phyloP scores from a whole-genome alignment of 2,797 vertebrate genomes.

The Apogon hyalosoma region DNA sequence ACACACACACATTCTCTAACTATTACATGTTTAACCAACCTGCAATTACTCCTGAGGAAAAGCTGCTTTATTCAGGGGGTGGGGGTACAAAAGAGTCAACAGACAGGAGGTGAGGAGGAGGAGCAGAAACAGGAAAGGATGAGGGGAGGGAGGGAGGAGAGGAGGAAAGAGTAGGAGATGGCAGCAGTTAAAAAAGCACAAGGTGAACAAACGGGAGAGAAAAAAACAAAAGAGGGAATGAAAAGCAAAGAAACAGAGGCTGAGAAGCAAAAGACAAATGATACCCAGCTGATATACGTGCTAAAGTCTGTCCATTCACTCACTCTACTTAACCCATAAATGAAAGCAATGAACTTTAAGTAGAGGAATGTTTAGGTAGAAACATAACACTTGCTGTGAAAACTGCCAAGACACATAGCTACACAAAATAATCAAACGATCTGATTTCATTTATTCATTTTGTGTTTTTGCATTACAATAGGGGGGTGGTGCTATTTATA shows the following conservation, averaged over 20 bases:
- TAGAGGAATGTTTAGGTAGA: too few relatives aligned
- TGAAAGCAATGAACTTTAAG: too few relatives aligned
- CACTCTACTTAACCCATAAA: not conserved
- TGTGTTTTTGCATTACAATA: too few relatives aligned
- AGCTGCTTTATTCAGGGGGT: conserved; percentile 14
- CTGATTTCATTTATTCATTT: too few relatives aligned
- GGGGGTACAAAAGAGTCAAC: conserved; percentile 10
- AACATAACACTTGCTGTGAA: too few relatives aligned
- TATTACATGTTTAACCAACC: conserved; percentile 13
- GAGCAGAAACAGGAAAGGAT: conserved; percentile 4
- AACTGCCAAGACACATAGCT: too few relatives aligned
- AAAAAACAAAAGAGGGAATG: conserved; percentile 10
- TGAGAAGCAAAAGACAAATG: not conserved
- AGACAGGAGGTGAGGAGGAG: conserved; percentile 9
- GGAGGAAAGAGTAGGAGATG: conserved; percentile 25
- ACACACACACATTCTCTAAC: conserved; percentile 10
- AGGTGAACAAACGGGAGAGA: conserved; percentile 4
- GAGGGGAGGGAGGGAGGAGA: conserved; percentile 11
- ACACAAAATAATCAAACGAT: too few relatives aligned
- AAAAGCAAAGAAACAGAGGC: not conserved
- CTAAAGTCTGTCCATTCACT: not conserved
- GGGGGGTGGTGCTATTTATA: too few relatives aligned
- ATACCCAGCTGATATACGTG: too few relatives aligned
- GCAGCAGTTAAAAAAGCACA: conserved; percentile 33
- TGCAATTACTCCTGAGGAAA: conserved; percentile 37